Evolutionary conservation across 2,113 vertebrate genomes (phyloP), one percentile per base, ranked within the genome.

Genomic region (Psettodes erumei): DNA sequence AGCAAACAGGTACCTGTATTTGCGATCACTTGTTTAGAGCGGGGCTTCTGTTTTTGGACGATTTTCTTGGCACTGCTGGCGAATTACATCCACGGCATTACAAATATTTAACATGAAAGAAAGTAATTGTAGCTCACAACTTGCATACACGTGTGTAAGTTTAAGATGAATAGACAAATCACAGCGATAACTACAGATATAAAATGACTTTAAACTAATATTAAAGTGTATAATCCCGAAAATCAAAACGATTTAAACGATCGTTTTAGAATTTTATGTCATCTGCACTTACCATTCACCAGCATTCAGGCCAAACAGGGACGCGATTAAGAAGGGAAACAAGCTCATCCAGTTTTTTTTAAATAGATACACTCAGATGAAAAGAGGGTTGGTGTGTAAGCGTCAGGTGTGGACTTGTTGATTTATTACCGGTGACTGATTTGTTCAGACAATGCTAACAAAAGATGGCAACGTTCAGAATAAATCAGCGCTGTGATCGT

Each of bases 281-380:
- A 47, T 55, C 16, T 28, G 9, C 3, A 71, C 58, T 64, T 40
- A 58, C 51, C 12, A 40, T 50, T 32, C 32, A 50, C 42, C 33
- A 21, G 60, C 33, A 19, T 38, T 12, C 18, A 2, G 6, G 3
- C 3, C 23, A 48, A 58, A 18, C 19, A 66, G 61, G 45, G 60
- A 66, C 16, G 3, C 12, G 12, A 28, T 27, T 16, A 2, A n/a
- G 10, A n/a, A 9, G 25, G 16, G 3, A 19, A 47, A 79, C 55
- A 48, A 68, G 38, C 48, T 61, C 21, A 38, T 73, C 25, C 23
- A 61, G 47, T 48, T 19, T 38, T 13, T 28, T 9, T 38, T n/a
- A n/a, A n/a, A n/a, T n/a, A n/a, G n/a, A n/a, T n/a, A n/a, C n/a
- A n/a, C n/a, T n/a, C n/a, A n/a, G n/a, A n/a, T n/a, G n/a, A n/a